Percentiles rank a stretch among this genome's conserved stretches.
Conservation (phyloP, 2,113 vertebrate genomes). For the Perca flavescens region DNA sequence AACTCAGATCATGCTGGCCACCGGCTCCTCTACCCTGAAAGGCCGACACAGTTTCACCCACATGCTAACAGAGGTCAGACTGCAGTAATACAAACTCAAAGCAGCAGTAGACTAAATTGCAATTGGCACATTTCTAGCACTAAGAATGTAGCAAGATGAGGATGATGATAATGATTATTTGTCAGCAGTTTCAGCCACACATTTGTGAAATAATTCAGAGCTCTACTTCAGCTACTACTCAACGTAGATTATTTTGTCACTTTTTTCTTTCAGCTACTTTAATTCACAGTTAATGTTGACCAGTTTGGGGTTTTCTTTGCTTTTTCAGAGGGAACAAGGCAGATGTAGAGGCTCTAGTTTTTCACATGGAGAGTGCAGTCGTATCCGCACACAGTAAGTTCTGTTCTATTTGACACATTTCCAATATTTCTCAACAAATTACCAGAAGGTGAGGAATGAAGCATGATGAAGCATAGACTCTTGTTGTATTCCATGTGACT, state of each 20-base stretch:
- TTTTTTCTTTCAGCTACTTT: neutral
- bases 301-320: slow-evolving; percentile 12
- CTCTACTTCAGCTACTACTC: too few relatives aligned
- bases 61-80: slow-evolving; percentile 85
- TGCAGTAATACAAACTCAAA: neutral
- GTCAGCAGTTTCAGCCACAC: neutral
- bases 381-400: slow-evolving; percentile 91
- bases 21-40: slow-evolving; percentile 81
- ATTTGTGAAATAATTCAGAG: neutral
- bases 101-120: neutral
- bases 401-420: neutral
- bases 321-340: slow-evolving; percentile 88
- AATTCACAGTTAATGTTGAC: neutral
- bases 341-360: slow-evolving; percentile 89
- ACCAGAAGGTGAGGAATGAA: neutral
- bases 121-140: neutral
- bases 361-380: slow-evolving; percentile 92
- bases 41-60: slow-evolving; percentile 84
- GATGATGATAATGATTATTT: neutral
- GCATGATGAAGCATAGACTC: neutral
- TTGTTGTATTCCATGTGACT: neutral
- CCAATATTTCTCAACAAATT: neutral
- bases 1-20: slow-evolving; percentile 91
- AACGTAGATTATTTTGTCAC: neutral
- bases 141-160: neutral